Base-by-base conservation (phyloP, 2,888 invertebrate genomes). In the Sinelater perroti region DNA sequence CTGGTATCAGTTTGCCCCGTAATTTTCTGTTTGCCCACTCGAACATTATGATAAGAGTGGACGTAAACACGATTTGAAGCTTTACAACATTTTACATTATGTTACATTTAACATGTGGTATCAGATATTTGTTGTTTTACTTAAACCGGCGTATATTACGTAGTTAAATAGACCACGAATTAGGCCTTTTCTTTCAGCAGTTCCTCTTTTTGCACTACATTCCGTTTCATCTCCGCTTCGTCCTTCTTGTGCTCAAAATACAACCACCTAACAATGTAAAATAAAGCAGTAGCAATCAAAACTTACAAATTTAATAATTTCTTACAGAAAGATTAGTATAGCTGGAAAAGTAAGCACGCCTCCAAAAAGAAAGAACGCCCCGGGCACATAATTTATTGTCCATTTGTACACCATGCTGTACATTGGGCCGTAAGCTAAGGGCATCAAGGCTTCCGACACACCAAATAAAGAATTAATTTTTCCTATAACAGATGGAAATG, bases 401-500 rank as follows among this genome's bases (percentile, higher is more conserved):
- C 17, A 8, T 44, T 17, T 44, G 7, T 44, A 44, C 7, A 44
- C 17, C 10, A 46, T 5, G 21, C 33, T 46, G 10, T 46, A 46
- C 46, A 46, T 33, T 20, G 46, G 46, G 70, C 28, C 44, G 46
- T 75, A 76, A 0, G 73, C 59, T 16, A 74, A 64, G 8, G 74
- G 75, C 64, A 75, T 72, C 3, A 74, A 47, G 0, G 75, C 72
- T 54, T 76, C 75, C 16, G 70, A 72, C 0, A 76, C 71, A 6
- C 75, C 75, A 60, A 75, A 73, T 6, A 76, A 56, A 1, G 76
- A 76, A 56, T 75, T 74, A 44, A 83, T 81, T 75, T 83, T 83
- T 10, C 44, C 84, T 40, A 40, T n/a, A n/a, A n/a, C n/a, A n/a
- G n/a, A n/a, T n/a, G n/a, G n/a, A n/a, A n/a, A n/a, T n/a, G n/a